Conservation (phyloP, 2,113 vertebrate species). For the Marcusenius ussheri region DNA sequence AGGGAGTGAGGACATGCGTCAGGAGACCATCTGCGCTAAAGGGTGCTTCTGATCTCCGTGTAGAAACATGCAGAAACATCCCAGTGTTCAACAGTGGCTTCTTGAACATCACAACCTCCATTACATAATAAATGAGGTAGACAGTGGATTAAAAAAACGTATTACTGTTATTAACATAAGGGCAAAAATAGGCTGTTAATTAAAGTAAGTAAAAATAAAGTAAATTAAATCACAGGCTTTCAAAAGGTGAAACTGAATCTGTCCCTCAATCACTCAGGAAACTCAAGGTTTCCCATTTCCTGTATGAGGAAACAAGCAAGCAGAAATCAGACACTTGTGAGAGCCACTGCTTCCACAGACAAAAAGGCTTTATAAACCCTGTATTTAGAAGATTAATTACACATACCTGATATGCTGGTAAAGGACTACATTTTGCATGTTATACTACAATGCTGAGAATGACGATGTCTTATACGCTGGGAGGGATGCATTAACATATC, state of each 20-base stretch:
- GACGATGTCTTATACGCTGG: background rate
- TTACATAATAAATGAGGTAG: background rate
- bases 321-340: background rate
- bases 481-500: background rate
- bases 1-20: background rate
- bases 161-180: background rate
- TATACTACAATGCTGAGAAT: background rate
- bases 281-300: background rate
- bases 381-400: background rate
- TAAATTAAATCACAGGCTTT: background rate
- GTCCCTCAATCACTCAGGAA: background rate
- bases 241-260: background rate
- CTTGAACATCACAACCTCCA: background rate
- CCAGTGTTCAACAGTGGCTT: background rate
- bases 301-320: background rate
- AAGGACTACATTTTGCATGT: background rate
- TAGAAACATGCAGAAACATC: background rate
- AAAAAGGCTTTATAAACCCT: constrained; percentile 12
- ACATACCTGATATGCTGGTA: background rate
- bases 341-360: background rate
- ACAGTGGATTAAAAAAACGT: background rate
- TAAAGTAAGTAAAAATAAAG: background rate
- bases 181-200: background rate
- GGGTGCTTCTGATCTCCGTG: background rate
- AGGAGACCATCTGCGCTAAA: background rate